These are phyloP conservation scores for Patella depressa DNA, from an alignment of 2,888 invertebrate genomes.

Conservation along the genomic window DNA sequence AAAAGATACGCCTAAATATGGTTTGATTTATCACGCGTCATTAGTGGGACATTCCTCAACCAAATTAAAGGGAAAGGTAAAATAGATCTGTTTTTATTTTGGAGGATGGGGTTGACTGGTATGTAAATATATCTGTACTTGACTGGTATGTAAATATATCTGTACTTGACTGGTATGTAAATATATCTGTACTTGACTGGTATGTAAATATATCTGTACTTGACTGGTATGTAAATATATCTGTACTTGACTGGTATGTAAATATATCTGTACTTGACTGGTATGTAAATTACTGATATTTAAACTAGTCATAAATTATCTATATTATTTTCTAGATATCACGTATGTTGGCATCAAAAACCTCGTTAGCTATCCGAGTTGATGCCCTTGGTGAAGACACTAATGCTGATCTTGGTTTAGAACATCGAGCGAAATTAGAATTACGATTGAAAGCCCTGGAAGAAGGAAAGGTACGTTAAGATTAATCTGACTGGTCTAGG, in stretches of 20 bases:
- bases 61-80: constrained; percentile 87
- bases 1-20: constrained; percentile 98
- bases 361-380: constrained; percentile 90
- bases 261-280: too few relatives aligned
- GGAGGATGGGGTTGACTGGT: neutral
- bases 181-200: too few relatives aligned
- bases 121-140: too few relatives aligned
- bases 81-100: constrained; percentile 10
- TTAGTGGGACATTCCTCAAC: constrained; percentile 90
- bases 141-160: too few relatives aligned
- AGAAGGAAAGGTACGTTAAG: constrained; percentile 82
- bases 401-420: constrained; percentile 85
- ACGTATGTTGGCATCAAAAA: constrained; percentile 96
- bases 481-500: neutral
- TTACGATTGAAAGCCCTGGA: constrained; percentile 80
- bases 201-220: too few relatives aligned
- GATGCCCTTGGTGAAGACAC: constrained; percentile 95
- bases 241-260: too few relatives aligned
- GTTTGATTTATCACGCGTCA: constrained; percentile 96
- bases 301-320: too few relatives aligned
- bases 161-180: too few relatives aligned
- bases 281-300: too few relatives aligned
- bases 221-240: too few relatives aligned
- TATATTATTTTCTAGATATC: constrained; percentile 75
- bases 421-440: constrained; percentile 91